Base-by-base conservation (phyloP, 2,113 vertebrate genomes). In the Edolisoma coerulescens region DNA sequence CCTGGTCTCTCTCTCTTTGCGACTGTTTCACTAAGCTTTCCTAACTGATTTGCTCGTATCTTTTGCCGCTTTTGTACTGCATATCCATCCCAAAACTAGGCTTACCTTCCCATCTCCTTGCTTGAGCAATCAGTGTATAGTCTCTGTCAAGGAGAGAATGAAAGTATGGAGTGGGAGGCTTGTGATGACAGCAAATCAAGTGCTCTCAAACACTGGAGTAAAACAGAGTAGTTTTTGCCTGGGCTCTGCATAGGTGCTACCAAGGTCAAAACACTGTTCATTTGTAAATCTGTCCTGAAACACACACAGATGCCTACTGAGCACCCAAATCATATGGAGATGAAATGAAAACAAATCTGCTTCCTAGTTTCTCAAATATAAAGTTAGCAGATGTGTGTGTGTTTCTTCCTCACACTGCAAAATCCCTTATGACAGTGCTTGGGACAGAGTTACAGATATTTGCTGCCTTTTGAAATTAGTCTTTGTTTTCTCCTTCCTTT, bases 331-430 rank as follows among this genome's bases (percentile, higher is more conserved):
- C 84, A 84, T 89, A 93, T 69, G 87, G 93, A 94, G 84, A 69
- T 84, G 64, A 84, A 94, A 94, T 59, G 45, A 87, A 95, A 96
- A 93, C 93, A 96, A 96, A 95, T 95, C 84, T 96, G 84, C 42
- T 87, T 89, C 54, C 15, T 49, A 75, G 82, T n/a, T 74, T 73
- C 47, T 86, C 47, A 81, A 54, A 57, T 35, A 45, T 17, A 11
- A 70, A 85, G 75, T 84, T 74, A 90, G 63, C 77, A 87, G 78
- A 76, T 95, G 65, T 86, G 90, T 65, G 57, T 61, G 20, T 63
- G n/a, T 87, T 83, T 91, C 61, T 76, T 85, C 45, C 47, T 84
- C 35, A 11, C 61, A 47, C 81, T 73, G 45, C 76, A 59, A 22
- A 93, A 84, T 96, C 27, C 28, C 30, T 77, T 87, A 42, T 13